phyloP scores from a whole-genome alignment of 2,888 invertebrate species.

The Dinocampus coccinellae region DNA sequence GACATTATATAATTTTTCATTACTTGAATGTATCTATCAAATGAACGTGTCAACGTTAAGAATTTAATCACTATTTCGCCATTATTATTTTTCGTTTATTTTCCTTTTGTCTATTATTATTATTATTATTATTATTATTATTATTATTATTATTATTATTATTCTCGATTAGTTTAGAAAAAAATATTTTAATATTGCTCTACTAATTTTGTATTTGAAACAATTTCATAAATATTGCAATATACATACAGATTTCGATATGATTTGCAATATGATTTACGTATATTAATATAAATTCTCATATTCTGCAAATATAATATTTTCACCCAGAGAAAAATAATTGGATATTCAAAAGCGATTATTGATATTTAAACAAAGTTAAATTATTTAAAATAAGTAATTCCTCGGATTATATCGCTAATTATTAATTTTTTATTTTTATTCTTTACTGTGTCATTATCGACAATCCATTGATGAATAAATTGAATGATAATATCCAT shows the following conservation, averaged over 20 bases:
- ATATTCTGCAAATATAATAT: neutral
- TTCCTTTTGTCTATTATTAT: too few species aligned
- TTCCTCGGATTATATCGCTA: neutral
- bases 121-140: too few species aligned
- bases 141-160: neutral
- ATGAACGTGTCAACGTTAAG: conserved; percentile 39
- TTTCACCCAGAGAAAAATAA: neutral
- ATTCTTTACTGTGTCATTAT: too few species aligned
- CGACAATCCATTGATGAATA: neutral
- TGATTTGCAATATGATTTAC: neutral
- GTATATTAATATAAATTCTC: neutral
- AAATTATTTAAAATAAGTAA: neutral
- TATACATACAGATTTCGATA: neutral
- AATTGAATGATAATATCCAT: neutral
- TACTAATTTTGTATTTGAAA: too few species aligned
- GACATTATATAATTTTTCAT: conserved; percentile 20
- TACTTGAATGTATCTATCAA: conserved; percentile 40
- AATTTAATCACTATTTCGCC: conserved; percentile 39
- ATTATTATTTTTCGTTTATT: too few species aligned
- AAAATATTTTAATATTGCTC: neutral
- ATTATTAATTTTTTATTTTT: too few species aligned
- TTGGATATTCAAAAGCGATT: neutral
- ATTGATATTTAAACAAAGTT: neutral
- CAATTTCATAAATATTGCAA: neutral
- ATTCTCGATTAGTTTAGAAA: conserved; percentile 1